A percentile compares a stretch with the other conserved stretches of the same genome.
These are phyloP conservation scores for Temnothorax unifasciatus DNA, from an alignment of 2,888 invertebrate genomes.

Conservation along the genomic window DNA sequence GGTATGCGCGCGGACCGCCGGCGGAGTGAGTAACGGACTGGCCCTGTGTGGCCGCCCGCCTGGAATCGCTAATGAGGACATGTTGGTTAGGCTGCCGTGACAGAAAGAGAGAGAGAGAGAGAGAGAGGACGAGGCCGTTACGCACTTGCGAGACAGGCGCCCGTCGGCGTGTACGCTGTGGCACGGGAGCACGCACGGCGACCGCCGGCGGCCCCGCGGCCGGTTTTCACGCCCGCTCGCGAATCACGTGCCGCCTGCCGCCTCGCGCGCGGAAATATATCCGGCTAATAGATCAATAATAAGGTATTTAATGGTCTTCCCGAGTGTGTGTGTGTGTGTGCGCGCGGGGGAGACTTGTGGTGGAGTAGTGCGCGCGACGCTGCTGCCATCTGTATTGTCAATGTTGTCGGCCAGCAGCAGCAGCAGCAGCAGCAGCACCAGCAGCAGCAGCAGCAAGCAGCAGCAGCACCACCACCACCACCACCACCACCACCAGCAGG, in stretches of 20 bases:
- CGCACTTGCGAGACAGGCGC: constrained; percentile 60
- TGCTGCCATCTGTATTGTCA: constrained; percentile 93
- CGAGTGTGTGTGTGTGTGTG: constrained; percentile 53
- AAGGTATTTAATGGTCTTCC: constrained; percentile 84
- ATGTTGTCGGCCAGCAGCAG: constrained; percentile 89
- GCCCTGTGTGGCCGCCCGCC: constrained; percentile 73
- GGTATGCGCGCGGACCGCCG: constrained; percentile 69
- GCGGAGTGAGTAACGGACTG: constrained; percentile 83
- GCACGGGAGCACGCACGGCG: constrained; percentile 52
- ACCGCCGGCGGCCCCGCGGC: constrained; percentile 50
- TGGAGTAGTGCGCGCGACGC: constrained; percentile 77
- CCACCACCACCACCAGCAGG: constrained; percentile 86
- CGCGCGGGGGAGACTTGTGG: constrained; percentile 73
- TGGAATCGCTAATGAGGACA: constrained; percentile 88
- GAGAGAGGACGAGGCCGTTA: constrained; percentile 58
- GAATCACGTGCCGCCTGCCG: constrained; percentile 78
- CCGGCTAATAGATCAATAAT: constrained; percentile 86
- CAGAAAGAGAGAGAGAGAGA: constrained; percentile 65
- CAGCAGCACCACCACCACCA: constrained; percentile 77
- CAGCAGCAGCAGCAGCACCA: constrained; percentile 84
- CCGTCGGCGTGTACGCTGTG: constrained; percentile 52
- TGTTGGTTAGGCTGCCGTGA: constrained; percentile 86
- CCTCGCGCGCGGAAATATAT: constrained; percentile 82
- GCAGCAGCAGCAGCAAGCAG: constrained; percentile 87
- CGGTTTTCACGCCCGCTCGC: constrained; percentile 59